A percentile compares a stretch with the other conserved stretches of the same genome.
phyloP scores from a whole-genome alignment of 2,113 vertebrate species.

The Galemys pyrenaicus region DNA sequence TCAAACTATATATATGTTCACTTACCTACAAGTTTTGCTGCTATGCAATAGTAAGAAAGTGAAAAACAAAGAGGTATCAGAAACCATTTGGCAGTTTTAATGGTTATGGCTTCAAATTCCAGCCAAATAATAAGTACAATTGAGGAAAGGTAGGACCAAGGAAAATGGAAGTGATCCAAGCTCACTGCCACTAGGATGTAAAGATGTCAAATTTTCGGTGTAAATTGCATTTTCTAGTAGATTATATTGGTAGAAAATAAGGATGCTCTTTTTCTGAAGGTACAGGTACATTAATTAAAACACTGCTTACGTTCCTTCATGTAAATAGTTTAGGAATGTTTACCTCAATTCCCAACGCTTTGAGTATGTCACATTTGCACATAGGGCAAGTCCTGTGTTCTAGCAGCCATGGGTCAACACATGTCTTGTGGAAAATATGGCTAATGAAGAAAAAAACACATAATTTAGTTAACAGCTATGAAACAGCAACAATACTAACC shows the following conservation, averaged over 20 bases:
- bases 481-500: background rate
- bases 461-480: constrained; percentile 26
- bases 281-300: constrained; percentile 25
- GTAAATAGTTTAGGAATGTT: constrained; percentile 51
- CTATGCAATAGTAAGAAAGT: background rate
- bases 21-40: background rate
- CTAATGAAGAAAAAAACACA: constrained; percentile 78
- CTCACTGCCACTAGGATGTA: constrained; percentile 7
- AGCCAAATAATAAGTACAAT: constrained; percentile 9
- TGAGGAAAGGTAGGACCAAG: background rate
- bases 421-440: constrained; percentile 93
- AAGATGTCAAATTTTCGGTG: background rate
- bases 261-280: constrained; percentile 14
- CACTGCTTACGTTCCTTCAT: constrained; percentile 32
- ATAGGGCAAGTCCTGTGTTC: constrained; percentile 95
- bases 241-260: constrained; percentile 4
- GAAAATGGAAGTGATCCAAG: constrained; percentile 25
- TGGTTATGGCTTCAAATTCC: constrained; percentile 14
- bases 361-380: constrained; percentile 96
- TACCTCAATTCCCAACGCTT: constrained; percentile 91
- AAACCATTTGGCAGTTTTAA: background rate
- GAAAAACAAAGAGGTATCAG: constrained; percentile 13
- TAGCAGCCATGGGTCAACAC: constrained; percentile 95
- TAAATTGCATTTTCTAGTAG: constrained; percentile 5
- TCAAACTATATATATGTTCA: background rate